These are phyloP conservation scores for Epinephelus cyanopodus DNA, from an alignment of 2,113 vertebrate genomes.

Conservation along the genomic window DNA sequence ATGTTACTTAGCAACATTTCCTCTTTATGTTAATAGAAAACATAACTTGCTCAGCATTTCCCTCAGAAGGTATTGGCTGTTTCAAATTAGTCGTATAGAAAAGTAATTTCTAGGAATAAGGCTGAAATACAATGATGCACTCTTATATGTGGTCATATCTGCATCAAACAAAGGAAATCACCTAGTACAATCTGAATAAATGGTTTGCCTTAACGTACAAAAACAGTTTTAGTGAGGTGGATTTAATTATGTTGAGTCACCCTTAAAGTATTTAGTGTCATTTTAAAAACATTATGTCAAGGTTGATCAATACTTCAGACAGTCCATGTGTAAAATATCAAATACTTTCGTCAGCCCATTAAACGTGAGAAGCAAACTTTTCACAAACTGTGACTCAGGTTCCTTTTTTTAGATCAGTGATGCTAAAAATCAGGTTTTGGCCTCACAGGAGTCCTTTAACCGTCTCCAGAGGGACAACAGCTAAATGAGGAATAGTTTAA, in stretches of 20 bases:
- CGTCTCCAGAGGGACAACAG: constrained; percentile 32
- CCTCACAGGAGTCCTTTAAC: constrained; percentile 17
- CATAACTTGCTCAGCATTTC: too few relatives aligned
- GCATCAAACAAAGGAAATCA: background rate
- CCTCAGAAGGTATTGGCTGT: too few relatives aligned
- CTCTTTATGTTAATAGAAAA: too few relatives aligned
- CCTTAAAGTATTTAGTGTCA: background rate
- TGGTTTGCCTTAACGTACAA: background rate
- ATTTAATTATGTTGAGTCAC: background rate
- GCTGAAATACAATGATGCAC: too few relatives aligned
- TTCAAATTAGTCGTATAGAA: too few relatives aligned
- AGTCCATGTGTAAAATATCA: constrained; percentile 4
- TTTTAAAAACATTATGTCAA: background rate
- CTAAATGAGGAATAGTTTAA: constrained; percentile 37
- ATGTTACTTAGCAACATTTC: too few relatives aligned
- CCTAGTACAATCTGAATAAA: background rate
- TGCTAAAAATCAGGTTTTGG: constrained; percentile 10
- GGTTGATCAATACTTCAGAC: background rate
- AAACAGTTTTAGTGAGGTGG: background rate
- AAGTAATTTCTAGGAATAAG: too few relatives aligned
- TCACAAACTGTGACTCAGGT: constrained; percentile 9
- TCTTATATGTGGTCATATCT: background rate
- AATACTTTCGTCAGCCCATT: background rate
- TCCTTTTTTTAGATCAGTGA: constrained; percentile 3
- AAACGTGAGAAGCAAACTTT: constrained; percentile 10